Conservation (phyloP, 1,140 invertebrate species). For the Drosophila bipectinata region DNA sequence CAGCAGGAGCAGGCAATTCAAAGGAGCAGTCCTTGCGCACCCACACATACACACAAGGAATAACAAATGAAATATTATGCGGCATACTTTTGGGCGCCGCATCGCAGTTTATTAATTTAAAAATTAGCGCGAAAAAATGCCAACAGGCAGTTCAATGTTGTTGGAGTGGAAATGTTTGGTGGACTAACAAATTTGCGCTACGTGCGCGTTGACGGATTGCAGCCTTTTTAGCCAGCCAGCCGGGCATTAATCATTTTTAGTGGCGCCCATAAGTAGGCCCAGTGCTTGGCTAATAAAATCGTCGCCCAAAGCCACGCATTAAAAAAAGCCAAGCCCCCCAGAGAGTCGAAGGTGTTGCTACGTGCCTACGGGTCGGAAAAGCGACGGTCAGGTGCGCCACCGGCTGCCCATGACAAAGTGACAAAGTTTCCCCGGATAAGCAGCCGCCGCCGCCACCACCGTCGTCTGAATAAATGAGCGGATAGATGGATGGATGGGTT, state of each 20-base stretch:
- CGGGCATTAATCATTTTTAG: slow-evolving; percentile 82
- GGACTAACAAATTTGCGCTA: slow-evolving; percentile 72
- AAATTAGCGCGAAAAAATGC: slow-evolving; percentile 77
- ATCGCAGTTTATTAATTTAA: slow-evolving; percentile 80
- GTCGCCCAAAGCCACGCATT: slow-evolving; percentile 49
- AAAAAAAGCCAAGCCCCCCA: slow-evolving; percentile 7
- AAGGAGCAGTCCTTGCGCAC: neutral
- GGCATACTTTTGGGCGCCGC: slow-evolving; percentile 73
- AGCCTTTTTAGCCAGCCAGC: slow-evolving; percentile 75
- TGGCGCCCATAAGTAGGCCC: slow-evolving; percentile 79
- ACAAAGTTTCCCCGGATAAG: slow-evolving; percentile 69
- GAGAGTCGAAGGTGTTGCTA: slow-evolving; percentile 41
- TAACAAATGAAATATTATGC: slow-evolving; percentile 81
- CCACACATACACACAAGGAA: slow-evolving; percentile 57
- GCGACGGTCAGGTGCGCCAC: slow-evolving; percentile 52
- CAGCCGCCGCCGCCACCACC: slow-evolving; percentile 37
- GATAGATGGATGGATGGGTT: slow-evolving; percentile 43
- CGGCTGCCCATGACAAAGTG: slow-evolving; percentile 73
- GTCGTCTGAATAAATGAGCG: slow-evolving; percentile 43
- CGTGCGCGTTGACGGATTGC: slow-evolving; percentile 78
- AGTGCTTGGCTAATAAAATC: slow-evolving; percentile 78
- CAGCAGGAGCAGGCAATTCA: neutral
- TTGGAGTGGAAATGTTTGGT: neutral
- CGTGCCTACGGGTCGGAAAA: slow-evolving; percentile 49
- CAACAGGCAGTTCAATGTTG: neutral